Evolutionary conservation across 2,113 vertebrate genomes (phyloP).

Genomic region (Ursus arctos): DNA sequence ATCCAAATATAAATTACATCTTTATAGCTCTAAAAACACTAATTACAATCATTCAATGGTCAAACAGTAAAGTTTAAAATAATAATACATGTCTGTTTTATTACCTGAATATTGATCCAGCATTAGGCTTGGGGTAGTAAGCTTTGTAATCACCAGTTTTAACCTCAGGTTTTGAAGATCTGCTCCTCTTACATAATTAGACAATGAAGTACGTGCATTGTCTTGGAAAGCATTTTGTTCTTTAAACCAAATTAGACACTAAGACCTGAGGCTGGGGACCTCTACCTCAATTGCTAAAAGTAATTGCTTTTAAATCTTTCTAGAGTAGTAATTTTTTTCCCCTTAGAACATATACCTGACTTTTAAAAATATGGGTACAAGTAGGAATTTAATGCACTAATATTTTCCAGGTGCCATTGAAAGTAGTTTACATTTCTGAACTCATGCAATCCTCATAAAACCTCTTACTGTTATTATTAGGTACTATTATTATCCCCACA

Average conservation of each 20-base stretch:
- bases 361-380: not conserved
- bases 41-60: not conserved
- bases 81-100: constrained; percentile 73
- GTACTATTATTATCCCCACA: not conserved
- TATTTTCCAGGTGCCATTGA: constrained; percentile 17
- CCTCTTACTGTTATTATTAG: not conserved
- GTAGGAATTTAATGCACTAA: not conserved
- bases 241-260: constrained; percentile 50
- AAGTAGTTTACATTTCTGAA: not conserved
- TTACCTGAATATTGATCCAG: constrained; percentile 45
- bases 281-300: constrained; percentile 48
- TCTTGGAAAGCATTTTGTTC: constrained; percentile 69
- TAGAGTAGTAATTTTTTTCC: constrained; percentile 50
- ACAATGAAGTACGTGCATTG: constrained; percentile 72
- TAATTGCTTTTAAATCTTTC: constrained; percentile 52
- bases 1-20: constrained; percentile 45
- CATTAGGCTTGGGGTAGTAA: constrained; percentile 66
- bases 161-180: constrained; percentile 64
- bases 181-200: constrained; percentile 76
- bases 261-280: not conserved
- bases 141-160: constrained; percentile 72
- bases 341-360: constrained; percentile 8
- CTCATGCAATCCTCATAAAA: not conserved
- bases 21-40: constrained; percentile 62
- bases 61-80: constrained; percentile 62